Conservation (phyloP, 1,140 invertebrate genomes). For the Asobara japonica region DNA sequence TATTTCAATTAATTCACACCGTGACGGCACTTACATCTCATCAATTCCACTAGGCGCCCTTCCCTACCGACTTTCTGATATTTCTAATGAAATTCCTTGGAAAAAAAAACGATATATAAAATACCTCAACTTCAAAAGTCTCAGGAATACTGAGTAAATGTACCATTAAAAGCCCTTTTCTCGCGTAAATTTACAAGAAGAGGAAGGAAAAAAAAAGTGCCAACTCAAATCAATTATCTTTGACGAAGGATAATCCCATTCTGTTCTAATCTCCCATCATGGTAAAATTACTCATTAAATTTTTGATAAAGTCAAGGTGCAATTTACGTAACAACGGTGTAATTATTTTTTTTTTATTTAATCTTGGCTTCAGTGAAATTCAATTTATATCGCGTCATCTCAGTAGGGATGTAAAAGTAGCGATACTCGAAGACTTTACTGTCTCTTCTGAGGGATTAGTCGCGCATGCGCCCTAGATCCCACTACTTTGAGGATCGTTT, state of each 20-base stretch:
- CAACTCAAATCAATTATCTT: neutral
- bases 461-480: neutral
- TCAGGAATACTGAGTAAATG: too few relatives aligned
- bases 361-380: neutral
- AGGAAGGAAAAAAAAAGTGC: neutral
- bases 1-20: slow-evolving; percentile 62
- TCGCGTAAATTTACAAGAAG: too few relatives aligned
- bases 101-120: too few relatives aligned
- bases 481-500: neutral
- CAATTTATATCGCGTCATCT: neutral
- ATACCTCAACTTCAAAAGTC: too few relatives aligned
- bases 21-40: slow-evolving; percentile 40
- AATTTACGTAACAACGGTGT: neutral
- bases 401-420: neutral
- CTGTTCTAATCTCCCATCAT: neutral
- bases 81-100: too few relatives aligned
- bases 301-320: neutral
- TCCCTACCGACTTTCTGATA: neutral
- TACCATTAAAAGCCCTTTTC: too few relatives aligned
- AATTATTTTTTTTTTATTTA: neutral
- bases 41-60: neutral
- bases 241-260: neutral
- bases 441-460: neutral
- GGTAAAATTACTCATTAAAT: neutral
- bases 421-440: neutral